Conservation (phyloP, 2,797 vertebrate species). For the Aplochiton taeniatus region DNA sequence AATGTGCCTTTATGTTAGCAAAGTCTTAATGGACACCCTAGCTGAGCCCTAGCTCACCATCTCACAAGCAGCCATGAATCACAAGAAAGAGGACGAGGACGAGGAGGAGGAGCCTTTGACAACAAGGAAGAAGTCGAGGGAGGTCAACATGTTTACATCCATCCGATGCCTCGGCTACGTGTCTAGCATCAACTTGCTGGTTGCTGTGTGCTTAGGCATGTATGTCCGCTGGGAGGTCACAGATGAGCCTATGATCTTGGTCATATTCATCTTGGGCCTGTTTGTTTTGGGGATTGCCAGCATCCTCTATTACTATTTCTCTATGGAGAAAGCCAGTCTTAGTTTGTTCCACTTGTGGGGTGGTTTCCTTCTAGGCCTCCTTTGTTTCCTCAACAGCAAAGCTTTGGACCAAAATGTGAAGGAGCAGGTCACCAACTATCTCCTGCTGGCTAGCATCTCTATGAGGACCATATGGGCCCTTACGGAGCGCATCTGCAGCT, state of each 20-base stretch:
- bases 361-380: constrained; percentile 93
- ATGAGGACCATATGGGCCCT: constrained; percentile 84
- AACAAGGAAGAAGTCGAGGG: constrained; percentile 42
- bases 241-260: constrained; percentile 86
- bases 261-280: constrained; percentile 96
- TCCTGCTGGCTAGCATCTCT: constrained; percentile 85
- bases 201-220: constrained; percentile 93
- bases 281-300: constrained; percentile 95
- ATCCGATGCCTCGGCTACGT: constrained; percentile 92
- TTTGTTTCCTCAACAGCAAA: constrained; percentile 91
- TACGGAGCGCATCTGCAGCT: constrained; percentile 87
- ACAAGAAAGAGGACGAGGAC: constrained; percentile 28
- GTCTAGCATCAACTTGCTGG: constrained; percentile 87
- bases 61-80: constrained; percentile 49
- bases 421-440: constrained; percentile 89
- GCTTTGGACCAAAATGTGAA: constrained; percentile 85
- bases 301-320: constrained; percentile 97
- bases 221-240: constrained; percentile 97
- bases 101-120: constrained; percentile 76
- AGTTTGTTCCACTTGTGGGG: constrained; percentile 96
- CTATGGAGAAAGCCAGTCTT: constrained; percentile 93
- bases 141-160: constrained; percentile 88
- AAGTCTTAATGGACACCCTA: too few relatives aligned
- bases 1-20: too few relatives aligned
- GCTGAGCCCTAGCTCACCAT: background rate